A percentile compares a stretch with the other conserved stretches of the same genome.
Evolutionary conservation across 2,113 vertebrate species (phyloP).

Genomic region (Oreotrochilus melanogaster): DNA sequence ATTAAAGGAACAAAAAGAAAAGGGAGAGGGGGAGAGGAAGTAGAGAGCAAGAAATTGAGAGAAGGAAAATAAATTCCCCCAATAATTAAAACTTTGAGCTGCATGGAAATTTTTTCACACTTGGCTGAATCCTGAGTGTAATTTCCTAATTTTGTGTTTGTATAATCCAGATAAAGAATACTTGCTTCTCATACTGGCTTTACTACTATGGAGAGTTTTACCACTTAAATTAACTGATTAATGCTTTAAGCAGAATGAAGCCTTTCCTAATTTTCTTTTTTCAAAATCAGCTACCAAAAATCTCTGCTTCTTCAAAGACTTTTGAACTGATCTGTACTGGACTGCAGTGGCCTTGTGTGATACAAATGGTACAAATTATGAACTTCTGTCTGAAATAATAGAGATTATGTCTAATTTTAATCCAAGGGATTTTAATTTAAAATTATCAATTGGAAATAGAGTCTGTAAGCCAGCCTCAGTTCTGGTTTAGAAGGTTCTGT

Average conservation of each 20-base stretch:
- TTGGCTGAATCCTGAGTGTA: not conserved
- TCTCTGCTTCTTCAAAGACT: not conserved
- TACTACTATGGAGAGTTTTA: not conserved
- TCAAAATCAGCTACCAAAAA: not conserved
- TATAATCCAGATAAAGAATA: not conserved
- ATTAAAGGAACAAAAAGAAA: not conserved
- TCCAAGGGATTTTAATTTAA: not conserved
- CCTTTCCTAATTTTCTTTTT: not conserved
- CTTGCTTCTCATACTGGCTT: not conserved
- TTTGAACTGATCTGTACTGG: not conserved
- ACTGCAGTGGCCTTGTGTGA: not conserved
- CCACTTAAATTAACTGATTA: not conserved
- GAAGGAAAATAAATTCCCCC: not conserved
- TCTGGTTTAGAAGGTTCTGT: not conserved
- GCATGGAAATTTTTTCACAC: not conserved
- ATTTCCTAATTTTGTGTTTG: not conserved
- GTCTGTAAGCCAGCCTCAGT: not conserved
- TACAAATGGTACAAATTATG: not conserved
- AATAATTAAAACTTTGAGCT: not conserved
- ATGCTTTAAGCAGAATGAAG: not conserved
- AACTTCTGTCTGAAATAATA: not conserved
- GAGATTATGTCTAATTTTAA: not conserved
- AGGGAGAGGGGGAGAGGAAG: not conserved
- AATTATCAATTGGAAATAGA: not conserved
- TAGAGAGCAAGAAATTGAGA: not conserved